These are phyloP conservation scores for Tetragonisca angustula DNA, from an alignment of 2,888 invertebrate species.

Conservation along the genomic window DNA sequence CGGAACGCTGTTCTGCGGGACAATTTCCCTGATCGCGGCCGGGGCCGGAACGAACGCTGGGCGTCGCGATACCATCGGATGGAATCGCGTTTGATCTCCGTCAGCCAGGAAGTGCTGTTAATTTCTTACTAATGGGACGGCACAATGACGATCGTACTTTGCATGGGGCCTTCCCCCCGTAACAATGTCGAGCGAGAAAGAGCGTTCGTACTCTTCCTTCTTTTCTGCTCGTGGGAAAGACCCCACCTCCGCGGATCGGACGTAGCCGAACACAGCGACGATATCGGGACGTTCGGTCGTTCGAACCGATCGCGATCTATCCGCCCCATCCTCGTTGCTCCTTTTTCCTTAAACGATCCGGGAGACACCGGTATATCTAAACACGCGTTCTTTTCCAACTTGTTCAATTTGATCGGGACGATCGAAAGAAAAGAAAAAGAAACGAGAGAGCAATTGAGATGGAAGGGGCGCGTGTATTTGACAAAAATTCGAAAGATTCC, in stretches of 20 bases:
- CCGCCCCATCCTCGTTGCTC: constrained; percentile 7
- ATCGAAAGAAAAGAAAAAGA: too few relatives aligned
- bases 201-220: constrained; percentile 47
- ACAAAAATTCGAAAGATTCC: too few relatives aligned
- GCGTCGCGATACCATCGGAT: constrained; percentile 12
- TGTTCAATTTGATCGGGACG: too few relatives aligned
- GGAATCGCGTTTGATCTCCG: constrained; percentile 5
- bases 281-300: constrained; percentile 63
- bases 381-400: too few relatives aligned
- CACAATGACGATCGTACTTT: constrained; percentile 51
- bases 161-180: constrained; percentile 31
- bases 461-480: too few relatives aligned
- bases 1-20: background rate
- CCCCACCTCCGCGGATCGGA: constrained; percentile 60
- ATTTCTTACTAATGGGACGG: constrained; percentile 54
- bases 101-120: constrained; percentile 44
- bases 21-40: background rate
- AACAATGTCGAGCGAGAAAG: constrained; percentile 55
- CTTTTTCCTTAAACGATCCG: too few relatives aligned
- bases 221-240: constrained; percentile 61
- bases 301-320: constrained; percentile 40
- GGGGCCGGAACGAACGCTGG: background rate
- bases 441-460: too few relatives aligned
- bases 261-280: constrained; percentile 61
- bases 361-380: too few relatives aligned